A percentile compares a stretch with the other conserved stretches of the same genome.
Conservation (phyloP, 2,888 invertebrate species). For the Drosophila maculinotata region DNA sequence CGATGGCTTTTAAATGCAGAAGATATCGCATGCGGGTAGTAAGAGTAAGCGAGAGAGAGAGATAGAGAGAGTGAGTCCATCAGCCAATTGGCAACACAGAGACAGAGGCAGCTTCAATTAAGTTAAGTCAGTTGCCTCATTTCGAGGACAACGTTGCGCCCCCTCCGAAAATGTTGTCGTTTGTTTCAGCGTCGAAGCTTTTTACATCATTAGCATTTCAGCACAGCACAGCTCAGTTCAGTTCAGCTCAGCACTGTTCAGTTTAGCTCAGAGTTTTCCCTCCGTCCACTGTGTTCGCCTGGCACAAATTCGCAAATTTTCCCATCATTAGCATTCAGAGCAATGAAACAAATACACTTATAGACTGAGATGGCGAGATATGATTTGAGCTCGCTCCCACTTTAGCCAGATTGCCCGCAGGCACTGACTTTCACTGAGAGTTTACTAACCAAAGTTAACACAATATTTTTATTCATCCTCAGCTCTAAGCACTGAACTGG, state of each 20-base stretch:
- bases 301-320: constrained; percentile 78
- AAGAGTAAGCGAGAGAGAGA: neutral
- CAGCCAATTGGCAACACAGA: constrained; percentile 34
- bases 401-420: constrained; percentile 9
- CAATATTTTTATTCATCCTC: constrained; percentile 75
- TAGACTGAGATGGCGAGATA: constrained; percentile 47
- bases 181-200: constrained; percentile 76
- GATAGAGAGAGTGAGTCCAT: constrained; percentile 18
- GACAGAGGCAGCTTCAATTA: constrained; percentile 72
- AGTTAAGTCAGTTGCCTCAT: constrained; percentile 81
- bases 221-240: constrained; percentile 37
- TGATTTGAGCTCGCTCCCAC: constrained; percentile 27
- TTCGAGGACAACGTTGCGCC: constrained; percentile 57
- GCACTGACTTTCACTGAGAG: constrained; percentile 28
- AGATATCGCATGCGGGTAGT: constrained; percentile 32
- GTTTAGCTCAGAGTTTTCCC: constrained; percentile 33
- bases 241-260: constrained; percentile 12
- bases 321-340: constrained; percentile 81
- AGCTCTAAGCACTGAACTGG: constrained; percentile 59
- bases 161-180: constrained; percentile 69
- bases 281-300: constrained; percentile 26
- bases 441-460: constrained; percentile 74
- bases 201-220: constrained; percentile 79
- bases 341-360: constrained; percentile 81
- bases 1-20: constrained; percentile 61